phyloP scores from a whole-genome alignment of 2,113 vertebrate genomes.

The Murina feae region DNA sequence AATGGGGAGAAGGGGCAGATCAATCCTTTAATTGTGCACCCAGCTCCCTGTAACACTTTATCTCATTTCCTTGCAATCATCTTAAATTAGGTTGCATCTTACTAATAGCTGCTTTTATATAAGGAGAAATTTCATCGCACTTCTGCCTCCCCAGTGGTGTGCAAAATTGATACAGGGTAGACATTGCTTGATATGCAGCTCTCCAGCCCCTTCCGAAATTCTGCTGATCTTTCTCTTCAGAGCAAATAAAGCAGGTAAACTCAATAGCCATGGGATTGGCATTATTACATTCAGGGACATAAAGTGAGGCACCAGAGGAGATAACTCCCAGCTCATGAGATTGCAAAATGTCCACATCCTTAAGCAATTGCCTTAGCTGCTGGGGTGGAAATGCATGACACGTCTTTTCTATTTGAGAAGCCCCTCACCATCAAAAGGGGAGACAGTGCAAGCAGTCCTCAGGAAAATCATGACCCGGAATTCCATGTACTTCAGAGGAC shows the following conservation, averaged over 20 bases:
- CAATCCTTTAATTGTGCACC: neutral
- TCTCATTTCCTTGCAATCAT: constrained; percentile 29
- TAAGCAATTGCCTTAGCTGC: constrained; percentile 44
- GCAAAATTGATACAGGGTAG: constrained; percentile 50
- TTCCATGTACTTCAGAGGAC: neutral
- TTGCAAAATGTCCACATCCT: constrained; percentile 47
- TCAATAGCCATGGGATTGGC: constrained; percentile 75
- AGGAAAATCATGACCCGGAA: neutral
- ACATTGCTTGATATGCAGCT: constrained; percentile 58
- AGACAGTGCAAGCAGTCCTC: neutral
- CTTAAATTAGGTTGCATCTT: constrained; percentile 23
- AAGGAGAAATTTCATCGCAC: constrained; percentile 25
- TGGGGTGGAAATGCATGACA: neutral
- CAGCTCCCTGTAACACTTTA: neutral
- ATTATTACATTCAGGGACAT: constrained; percentile 74
- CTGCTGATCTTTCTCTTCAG: constrained; percentile 79
- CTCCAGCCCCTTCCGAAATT: constrained; percentile 75
- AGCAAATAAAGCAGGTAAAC: constrained; percentile 79
- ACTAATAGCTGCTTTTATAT: constrained; percentile 59
- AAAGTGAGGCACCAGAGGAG: constrained; percentile 70
- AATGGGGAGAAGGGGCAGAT: neutral
- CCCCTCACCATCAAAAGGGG: neutral
- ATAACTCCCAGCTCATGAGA: constrained; percentile 70
- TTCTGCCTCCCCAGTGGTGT: constrained; percentile 45
- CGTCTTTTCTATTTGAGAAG: constrained; percentile 50